These are phyloP conservation scores for Gopherus flavomarginatus DNA, from an alignment of 2,113 vertebrate genomes.

Conservation along the genomic window DNA sequence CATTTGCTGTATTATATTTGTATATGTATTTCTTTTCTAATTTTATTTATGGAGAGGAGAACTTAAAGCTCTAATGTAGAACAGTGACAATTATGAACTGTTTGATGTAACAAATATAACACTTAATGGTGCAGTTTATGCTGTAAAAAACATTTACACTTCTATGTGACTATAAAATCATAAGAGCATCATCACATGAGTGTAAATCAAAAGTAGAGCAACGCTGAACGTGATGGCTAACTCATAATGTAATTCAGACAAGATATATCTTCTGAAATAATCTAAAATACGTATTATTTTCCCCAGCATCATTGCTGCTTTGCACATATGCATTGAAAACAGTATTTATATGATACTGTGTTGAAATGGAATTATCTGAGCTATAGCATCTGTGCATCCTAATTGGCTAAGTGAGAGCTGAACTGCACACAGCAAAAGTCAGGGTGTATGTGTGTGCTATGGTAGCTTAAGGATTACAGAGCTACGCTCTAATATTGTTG, in stretches of 20 bases:
- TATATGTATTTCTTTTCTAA: neutral
- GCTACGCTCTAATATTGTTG: neutral
- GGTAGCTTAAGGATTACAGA: neutral
- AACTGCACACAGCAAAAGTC: rapidly evolving
- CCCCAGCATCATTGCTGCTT: neutral
- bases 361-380: neutral
- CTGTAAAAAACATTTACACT: constrained; percentile 13
- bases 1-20: neutral
- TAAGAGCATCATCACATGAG: neutral
- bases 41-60: neutral
- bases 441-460: neutral
- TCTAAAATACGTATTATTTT: neutral
- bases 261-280: neutral
- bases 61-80: neutral
- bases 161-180: constrained; percentile 18
- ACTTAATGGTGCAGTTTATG: constrained; percentile 23
- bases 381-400: neutral
- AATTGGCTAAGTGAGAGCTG: neutral
- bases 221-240: neutral
- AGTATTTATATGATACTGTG: neutral
- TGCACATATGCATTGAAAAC: neutral
- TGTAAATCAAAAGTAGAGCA: neutral
- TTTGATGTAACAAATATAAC: neutral
- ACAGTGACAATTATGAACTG: constrained; percentile 1
- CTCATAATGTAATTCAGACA: neutral